These are phyloP conservation scores for Mnemiopsis leidyi DNA, from an alignment of 37 sponge, comb jelly and placozoan genomes.

Conservation along the genomic window DNA sequence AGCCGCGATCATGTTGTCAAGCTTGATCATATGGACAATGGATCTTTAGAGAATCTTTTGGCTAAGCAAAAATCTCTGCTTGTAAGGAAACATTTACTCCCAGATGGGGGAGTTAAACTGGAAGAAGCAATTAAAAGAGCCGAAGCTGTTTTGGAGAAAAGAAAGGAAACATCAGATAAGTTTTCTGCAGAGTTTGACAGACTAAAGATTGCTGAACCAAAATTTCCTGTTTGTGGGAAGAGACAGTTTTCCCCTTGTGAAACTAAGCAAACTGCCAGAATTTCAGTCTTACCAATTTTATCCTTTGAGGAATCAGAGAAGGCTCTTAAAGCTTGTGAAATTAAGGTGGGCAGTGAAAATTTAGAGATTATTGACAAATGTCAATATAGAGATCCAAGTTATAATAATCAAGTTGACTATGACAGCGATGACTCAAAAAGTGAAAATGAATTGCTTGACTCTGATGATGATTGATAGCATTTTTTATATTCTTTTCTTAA, in stretches of 20 bases:
- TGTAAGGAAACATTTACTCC: background rate
- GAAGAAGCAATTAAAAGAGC: background rate
- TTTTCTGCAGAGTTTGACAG: background rate
- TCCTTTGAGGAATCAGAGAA: constrained; percentile 2
- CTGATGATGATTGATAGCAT: constrained; percentile 2
- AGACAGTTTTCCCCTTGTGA: background rate
- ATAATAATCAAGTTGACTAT: background rate
- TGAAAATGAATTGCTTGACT: background rate
- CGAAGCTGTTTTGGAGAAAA: background rate
- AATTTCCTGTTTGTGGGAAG: constrained; percentile 4
- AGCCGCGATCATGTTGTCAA: background rate
- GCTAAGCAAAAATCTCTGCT: background rate
- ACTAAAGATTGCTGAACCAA: background rate
- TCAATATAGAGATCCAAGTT: background rate
- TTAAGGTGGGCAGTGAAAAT: background rate
- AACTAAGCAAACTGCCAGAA: background rate
- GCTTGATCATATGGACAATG: background rate
- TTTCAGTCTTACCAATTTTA: background rate
- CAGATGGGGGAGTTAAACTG: background rate
- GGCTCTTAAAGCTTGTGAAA: background rate
- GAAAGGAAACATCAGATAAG: background rate
- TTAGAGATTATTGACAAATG: background rate
- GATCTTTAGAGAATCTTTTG: background rate
- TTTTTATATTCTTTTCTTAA: no score
- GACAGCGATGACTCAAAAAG: background rate